Conservation (phyloP, 2,113 vertebrate species). For the Amphilophus citrinellus region DNA sequence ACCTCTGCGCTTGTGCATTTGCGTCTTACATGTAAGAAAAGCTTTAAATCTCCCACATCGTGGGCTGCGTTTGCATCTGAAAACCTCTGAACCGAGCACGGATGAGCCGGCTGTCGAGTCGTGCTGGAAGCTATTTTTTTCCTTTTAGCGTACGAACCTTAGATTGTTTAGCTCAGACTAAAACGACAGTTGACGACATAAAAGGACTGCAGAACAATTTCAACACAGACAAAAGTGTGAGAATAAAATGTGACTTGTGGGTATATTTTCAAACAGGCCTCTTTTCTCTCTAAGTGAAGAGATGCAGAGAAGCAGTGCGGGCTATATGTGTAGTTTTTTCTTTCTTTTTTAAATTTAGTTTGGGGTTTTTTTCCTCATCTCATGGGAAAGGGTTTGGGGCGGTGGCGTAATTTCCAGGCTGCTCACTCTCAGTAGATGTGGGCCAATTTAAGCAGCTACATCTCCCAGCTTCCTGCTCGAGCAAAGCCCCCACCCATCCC, state of each 20-base stretch:
- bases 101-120: not conserved
- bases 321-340: not conserved
- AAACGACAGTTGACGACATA: slow-evolving; percentile 64
- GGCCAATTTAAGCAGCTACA: slow-evolving; percentile 80
- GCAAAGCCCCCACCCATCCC: slow-evolving; percentile 45
- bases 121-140: not conserved
- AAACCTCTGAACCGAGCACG: not conserved
- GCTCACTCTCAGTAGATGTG: slow-evolving; percentile 73
- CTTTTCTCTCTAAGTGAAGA: slow-evolving; percentile 67
- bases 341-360: not conserved
- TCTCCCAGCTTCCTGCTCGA: slow-evolving; percentile 75
- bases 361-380: slow-evolving; percentile 11
- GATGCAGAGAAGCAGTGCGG: slow-evolving; percentile 66
- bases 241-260: slow-evolving; percentile 50
- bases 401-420: slow-evolving; percentile 77
- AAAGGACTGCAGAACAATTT: slow-evolving; percentile 61
- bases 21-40: not conserved
- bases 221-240: slow-evolving; percentile 28
- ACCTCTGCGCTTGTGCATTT: not conserved
- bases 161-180: slow-evolving; percentile 32
- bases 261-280: slow-evolving; percentile 62
- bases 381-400: slow-evolving; percentile 63
- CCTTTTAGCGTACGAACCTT: not conserved
- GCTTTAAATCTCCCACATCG: not conserved
- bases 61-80: not conserved